Conservation (phyloP, 2,888 invertebrate species). For the Noctuana brunneofusca region DNA sequence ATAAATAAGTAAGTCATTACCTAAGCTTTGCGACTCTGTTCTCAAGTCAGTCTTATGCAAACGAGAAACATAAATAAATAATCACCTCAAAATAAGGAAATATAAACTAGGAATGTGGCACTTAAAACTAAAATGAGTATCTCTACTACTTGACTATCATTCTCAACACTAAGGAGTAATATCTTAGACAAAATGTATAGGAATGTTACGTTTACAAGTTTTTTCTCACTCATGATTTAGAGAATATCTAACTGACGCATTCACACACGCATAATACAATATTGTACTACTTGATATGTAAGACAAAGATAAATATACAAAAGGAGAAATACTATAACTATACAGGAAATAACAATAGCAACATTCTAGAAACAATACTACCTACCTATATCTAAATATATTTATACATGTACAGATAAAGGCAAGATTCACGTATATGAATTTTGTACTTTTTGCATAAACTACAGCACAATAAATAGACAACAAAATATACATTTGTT, state of each 20-base stretch:
- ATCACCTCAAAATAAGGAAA: not conserved
- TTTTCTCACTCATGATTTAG: slow-evolving; percentile 3
- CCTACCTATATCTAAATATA: not conserved
- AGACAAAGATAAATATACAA: slow-evolving; percentile 6
- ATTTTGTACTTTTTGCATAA: not conserved
- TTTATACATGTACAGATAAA: not conserved
- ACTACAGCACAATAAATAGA: not conserved
- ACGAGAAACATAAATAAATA: slow-evolving; percentile 18
- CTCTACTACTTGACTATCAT: slow-evolving; percentile 2
- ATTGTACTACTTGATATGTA: slow-evolving; percentile 22
- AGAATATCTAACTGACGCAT: slow-evolving; percentile 1
- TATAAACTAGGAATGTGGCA: slow-evolving; percentile 23
- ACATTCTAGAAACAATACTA: not conserved
- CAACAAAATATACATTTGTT: not conserved
- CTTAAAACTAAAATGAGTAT: slow-evolving; percentile 24
- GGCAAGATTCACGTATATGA: slow-evolving; percentile 1
- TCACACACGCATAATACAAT: slow-evolving; percentile 4
- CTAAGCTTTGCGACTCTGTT: slow-evolving; percentile 16
- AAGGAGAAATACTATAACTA: not conserved
- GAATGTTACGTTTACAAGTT: slow-evolving; percentile 14
- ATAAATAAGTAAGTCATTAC: not conserved
- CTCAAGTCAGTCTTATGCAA: slow-evolving; percentile 29
- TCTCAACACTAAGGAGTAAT: not conserved
- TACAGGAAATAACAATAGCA: not conserved
- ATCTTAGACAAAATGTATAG: slow-evolving; percentile 3